phyloP scores from a whole-genome alignment of 2,797 vertebrate genomes.

The Gymnodraco acuticeps region DNA sequence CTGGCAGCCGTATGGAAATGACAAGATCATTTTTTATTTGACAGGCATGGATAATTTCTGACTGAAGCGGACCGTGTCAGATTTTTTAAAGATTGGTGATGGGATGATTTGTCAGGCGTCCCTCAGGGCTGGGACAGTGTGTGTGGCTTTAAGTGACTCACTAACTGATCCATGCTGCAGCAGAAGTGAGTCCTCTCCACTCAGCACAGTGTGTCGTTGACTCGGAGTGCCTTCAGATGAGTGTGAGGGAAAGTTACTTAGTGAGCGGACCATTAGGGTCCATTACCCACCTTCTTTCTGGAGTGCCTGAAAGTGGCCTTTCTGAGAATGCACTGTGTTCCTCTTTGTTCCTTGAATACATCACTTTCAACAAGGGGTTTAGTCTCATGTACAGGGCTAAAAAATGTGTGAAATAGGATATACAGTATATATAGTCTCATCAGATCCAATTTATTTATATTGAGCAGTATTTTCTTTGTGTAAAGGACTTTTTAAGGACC shows the following conservation, averaged over 20 bases:
- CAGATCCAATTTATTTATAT: background rate
- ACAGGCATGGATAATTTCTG: constrained; percentile 69
- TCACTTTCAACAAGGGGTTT: background rate
- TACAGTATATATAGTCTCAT: background rate
- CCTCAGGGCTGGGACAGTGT: background rate
- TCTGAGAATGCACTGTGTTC: constrained; percentile 8
- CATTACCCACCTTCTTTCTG: constrained; percentile 41
- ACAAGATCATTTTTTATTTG: constrained; percentile 59
- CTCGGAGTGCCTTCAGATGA: constrained; percentile 37
- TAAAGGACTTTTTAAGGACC: too few relatives aligned
- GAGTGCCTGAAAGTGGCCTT: constrained; percentile 39
- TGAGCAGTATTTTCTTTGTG: background rate
- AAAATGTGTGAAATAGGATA: background rate
- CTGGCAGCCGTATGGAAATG: constrained; percentile 18
- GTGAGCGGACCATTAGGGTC: constrained; percentile 45
- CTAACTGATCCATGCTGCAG: constrained; percentile 20
- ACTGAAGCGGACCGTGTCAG: constrained; percentile 36
- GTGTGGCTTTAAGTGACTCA: background rate
- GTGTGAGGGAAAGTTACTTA: constrained; percentile 26
- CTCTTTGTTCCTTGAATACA: constrained; percentile 30
- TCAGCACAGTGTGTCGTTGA: constrained; percentile 38
- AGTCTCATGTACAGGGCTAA: background rate
- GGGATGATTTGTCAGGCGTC: constrained; percentile 17
- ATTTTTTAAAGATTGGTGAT: constrained; percentile 12
- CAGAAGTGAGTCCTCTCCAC: constrained; percentile 5